These are phyloP conservation scores for Octopus sinensis DNA, from an alignment of 1,140 invertebrate genomes.

Conservation along the genomic window DNA sequence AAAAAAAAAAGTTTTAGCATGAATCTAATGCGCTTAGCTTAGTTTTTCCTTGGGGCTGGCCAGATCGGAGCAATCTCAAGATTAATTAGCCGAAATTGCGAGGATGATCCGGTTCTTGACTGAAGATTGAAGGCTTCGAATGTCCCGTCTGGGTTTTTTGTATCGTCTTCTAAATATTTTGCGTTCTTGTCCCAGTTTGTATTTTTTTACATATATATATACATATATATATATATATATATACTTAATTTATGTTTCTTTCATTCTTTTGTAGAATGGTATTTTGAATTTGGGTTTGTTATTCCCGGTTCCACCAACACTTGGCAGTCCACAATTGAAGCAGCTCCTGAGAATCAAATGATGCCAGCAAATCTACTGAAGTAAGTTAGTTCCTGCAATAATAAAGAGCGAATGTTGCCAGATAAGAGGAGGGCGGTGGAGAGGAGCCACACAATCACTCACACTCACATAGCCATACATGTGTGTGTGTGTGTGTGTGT, in stretches of 20 bases:
- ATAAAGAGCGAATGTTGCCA: background rate
- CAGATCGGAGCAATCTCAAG: too few relatives aligned
- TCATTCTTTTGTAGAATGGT: conserved; percentile 77
- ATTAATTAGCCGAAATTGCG: too few relatives aligned
- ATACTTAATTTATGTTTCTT: background rate
- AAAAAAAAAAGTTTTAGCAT: too few relatives aligned
- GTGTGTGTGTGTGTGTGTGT: background rate
- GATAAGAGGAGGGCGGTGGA: background rate
- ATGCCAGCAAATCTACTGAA: conserved; percentile 97
- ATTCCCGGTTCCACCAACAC: conserved; percentile 98
- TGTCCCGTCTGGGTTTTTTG: too few relatives aligned
- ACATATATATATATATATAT: too few relatives aligned
- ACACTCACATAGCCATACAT: background rate
- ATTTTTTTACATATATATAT: too few relatives aligned
- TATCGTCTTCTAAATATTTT: too few relatives aligned
- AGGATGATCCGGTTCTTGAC: too few relatives aligned
- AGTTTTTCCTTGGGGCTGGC: too few relatives aligned
- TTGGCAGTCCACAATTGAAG: conserved; percentile 97
- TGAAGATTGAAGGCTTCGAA: too few relatives aligned
- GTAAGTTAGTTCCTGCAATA: conserved; percentile 60
- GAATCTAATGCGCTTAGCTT: too few relatives aligned
- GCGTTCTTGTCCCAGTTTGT: too few relatives aligned
- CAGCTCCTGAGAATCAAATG: conserved; percentile 98
- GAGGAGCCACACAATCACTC: background rate
- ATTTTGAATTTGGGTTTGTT: conserved; percentile 98